A percentile compares a stretch with the other conserved stretches of the same genome.
These are phyloP conservation scores for Trachemys scripta DNA, from an alignment of 2,113 vertebrate genomes.

Conservation along the genomic window DNA sequence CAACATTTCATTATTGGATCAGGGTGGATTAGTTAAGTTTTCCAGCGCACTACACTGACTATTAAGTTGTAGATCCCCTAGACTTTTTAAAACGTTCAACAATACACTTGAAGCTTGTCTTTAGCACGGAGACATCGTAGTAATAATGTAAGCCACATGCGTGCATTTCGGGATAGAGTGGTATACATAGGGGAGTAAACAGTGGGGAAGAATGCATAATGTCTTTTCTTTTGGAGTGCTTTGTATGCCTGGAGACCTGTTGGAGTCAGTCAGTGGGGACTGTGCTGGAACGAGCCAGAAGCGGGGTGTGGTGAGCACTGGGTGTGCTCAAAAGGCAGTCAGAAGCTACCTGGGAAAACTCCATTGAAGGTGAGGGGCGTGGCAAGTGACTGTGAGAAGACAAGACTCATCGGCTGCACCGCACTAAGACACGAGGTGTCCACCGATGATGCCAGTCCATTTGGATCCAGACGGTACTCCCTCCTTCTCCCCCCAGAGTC, in stretches of 20 bases:
- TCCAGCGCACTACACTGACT: conserved; percentile 67
- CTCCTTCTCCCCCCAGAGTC: no score
- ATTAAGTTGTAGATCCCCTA: conserved; percentile 71
- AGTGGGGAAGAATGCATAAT: not conserved
- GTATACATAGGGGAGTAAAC: no score
- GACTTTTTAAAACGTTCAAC: conserved; percentile 60
- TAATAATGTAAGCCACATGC: no score
- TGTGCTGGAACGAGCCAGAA: not conserved
- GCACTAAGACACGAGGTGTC: no score
- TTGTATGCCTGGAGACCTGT: not conserved
- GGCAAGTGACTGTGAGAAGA: no score
- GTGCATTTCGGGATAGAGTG: no score
- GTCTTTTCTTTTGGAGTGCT: not conserved
- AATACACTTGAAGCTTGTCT: conserved; percentile 61
- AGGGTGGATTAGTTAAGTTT: conserved; percentile 61
- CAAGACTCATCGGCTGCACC: no score
- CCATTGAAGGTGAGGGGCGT: no score
- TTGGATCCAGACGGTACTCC: not conserved
- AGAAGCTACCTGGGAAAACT: no score
- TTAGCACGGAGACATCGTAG: conserved; percentile 53
- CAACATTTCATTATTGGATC: conserved; percentile 72
- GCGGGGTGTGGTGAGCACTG: not conserved
- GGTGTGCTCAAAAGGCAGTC: no score
- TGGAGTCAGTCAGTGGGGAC: not conserved
- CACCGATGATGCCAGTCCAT: no score